These are phyloP conservation scores for Andrena praecox DNA, from an alignment of 2,888 invertebrate species.

Conservation along the genomic window DNA sequence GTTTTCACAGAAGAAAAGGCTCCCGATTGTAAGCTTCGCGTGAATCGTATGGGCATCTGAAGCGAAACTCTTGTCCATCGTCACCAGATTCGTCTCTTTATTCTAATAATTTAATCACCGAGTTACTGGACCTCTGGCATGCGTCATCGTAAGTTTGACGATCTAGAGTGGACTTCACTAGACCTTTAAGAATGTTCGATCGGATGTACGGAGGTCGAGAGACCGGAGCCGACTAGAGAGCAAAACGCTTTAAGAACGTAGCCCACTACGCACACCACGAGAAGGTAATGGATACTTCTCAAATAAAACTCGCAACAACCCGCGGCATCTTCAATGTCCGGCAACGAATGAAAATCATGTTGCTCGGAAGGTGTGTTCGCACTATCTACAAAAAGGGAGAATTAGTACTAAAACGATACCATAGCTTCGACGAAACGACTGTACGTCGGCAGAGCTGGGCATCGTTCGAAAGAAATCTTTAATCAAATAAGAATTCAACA, in stretches of 20 bases:
- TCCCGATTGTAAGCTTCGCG: too few relatives aligned
- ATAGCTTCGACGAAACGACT: slow-evolving; percentile 25
- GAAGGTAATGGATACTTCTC: background rate
- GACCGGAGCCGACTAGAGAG: slow-evolving; percentile 67
- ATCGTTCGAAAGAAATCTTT: background rate
- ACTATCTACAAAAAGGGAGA: slow-evolving; percentile 23
- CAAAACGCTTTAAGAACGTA: slow-evolving; percentile 67
- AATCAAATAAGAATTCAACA: background rate
- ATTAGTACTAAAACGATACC: slow-evolving; percentile 37
- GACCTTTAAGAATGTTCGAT: slow-evolving; percentile 20
- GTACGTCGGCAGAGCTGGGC: slow-evolving; percentile 19
- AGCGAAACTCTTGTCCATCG: slow-evolving; percentile 22
- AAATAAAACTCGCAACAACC: slow-evolving; percentile 15
- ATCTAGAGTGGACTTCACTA: slow-evolving; percentile 3
- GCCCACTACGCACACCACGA: slow-evolving; percentile 30
- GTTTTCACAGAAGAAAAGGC: too few relatives aligned
- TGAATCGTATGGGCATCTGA: background rate
- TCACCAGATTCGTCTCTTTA: slow-evolving; percentile 13
- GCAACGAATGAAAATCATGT: slow-evolving; percentile 15
- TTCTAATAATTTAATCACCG: slow-evolving; percentile 16
- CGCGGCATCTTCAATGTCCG: background rate
- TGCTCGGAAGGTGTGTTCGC: slow-evolving; percentile 2
- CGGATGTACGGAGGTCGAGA: slow-evolving; percentile 39
- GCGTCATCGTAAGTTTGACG: background rate
- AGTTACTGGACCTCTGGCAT: slow-evolving; percentile 34